Evolutionary conservation across 2,888 invertebrate genomes (phyloP), one percentile per base, ranked within the genome.

Genomic region (Tetramorium bicarinatum): DNA sequence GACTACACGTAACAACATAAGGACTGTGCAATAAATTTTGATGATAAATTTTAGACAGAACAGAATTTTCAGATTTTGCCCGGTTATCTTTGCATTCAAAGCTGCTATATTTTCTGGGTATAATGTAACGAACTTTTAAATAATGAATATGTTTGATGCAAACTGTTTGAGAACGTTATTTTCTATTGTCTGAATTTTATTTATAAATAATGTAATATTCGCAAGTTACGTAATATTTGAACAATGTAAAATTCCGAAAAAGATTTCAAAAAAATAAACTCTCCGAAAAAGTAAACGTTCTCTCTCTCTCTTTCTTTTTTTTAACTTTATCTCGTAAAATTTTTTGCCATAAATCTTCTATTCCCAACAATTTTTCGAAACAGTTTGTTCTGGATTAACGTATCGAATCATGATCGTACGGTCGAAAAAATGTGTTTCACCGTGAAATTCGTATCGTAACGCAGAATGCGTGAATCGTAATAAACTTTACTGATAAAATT

Each of bases 21-120:
- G 18, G n/a, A 34, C 54, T 38, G 15, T 29, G 25, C 29, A 29
- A 77, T 67, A 77, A 77, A 77, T 77, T 67, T 54, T 11, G 9
- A 44, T 67, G 67, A 77, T 67, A 77, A 77, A 77, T 77, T 41
- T 13, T 52, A 34, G n/a, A 29, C 13, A 9, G 29, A 7, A 25
- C 44, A 41, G 41, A 54, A 54, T 66, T 66, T 77, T 76, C 13
- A n/a, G 66, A 25, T 67, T 66, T 29, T 66, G 4, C n/a, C 9
- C 13, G 29, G 41, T 77, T 77, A 77, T 77, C 67, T 77, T 77
- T 29, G 67, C 41, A 54, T 66, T 77, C 6, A 15, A 29, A 52
- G 66, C 29, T n/a, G 54, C n/a, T 41, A 29, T 67, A 67, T 44
- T 77, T 29, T 38, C 54, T 66, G 15, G 21, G 11, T 13, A 13